Percentiles rank a stretch among this genome's conserved stretches.
These are phyloP conservation scores for Zoanthus solanderi DNA, from an alignment of 92 coral and sea anemone species.

Conservation along the genomic window DNA sequence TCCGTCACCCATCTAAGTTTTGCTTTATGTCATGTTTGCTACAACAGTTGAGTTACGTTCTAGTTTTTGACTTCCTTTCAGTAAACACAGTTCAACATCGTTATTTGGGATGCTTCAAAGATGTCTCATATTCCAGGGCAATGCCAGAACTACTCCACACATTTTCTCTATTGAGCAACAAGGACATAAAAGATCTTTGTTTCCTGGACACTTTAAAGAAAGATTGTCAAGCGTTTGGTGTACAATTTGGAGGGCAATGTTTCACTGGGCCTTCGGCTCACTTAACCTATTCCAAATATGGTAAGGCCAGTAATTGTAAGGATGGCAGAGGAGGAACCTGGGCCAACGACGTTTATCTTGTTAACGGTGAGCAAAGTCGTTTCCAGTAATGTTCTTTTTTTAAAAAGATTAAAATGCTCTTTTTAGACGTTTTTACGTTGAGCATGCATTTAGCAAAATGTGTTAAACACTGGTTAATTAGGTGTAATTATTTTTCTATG, in stretches of 20 bases:
- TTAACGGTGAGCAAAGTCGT: background rate
- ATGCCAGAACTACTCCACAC: background rate
- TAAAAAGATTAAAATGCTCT: background rate
- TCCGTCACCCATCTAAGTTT: too few species aligned
- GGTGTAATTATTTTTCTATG: too few species aligned
- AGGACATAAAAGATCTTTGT: background rate
- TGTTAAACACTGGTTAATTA: too few species aligned
- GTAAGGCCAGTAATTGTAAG: constrained; percentile 15
- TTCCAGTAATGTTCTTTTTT: background rate
- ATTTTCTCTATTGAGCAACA: background rate
- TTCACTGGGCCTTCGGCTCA: constrained; percentile 26
- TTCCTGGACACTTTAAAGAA: background rate
- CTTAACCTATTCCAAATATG: constrained; percentile 19
- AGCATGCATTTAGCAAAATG: background rate
- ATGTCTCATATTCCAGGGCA: background rate
- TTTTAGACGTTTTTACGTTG: background rate
- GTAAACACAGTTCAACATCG: background rate
- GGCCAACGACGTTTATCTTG: constrained; percentile 29
- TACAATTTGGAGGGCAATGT: constrained; percentile 33
- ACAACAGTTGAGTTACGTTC: background rate
- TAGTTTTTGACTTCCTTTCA: background rate
- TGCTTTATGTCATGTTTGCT: background rate
- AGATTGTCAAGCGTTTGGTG: constrained; percentile 28
- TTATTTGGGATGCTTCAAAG: background rate
- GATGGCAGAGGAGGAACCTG: constrained; percentile 29